A percentile compares a stretch with the other conserved stretches of the same genome.
Evolutionary conservation across 1,140 invertebrate genomes (phyloP).

Genomic region (Drosophila repleta): DNA sequence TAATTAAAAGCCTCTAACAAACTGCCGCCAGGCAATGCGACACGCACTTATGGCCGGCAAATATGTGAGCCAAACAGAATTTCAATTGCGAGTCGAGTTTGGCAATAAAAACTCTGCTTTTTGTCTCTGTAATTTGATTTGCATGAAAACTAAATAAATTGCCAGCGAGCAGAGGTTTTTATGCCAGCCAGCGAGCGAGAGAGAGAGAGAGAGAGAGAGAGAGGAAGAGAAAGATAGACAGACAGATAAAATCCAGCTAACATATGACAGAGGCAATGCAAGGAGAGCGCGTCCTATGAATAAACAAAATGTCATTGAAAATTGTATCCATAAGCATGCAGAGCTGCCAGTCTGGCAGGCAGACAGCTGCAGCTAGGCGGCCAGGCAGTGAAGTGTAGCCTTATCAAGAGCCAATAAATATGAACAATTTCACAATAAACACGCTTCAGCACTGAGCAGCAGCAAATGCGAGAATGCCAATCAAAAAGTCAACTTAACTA

Average conservation of each 20-base stretch:
- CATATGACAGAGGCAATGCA: slow-evolving; percentile 40
- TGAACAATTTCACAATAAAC: slow-evolving; percentile 57
- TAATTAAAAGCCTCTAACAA: slow-evolving; percentile 60
- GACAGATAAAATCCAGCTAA: slow-evolving; percentile 31
- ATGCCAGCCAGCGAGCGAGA: neutral
- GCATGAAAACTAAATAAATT: slow-evolving; percentile 75
- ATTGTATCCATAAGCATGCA: slow-evolving; percentile 20
- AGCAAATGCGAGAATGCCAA: slow-evolving; percentile 25
- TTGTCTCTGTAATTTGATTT: slow-evolving; percentile 66
- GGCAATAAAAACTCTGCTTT: slow-evolving; percentile 46
- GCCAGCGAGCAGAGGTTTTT: slow-evolving; percentile 33
- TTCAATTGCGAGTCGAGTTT: slow-evolving; percentile 39
- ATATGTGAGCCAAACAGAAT: slow-evolving; percentile 45
- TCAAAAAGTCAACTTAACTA: slow-evolving; percentile 16
- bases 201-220: neutral
- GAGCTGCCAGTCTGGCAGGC: slow-evolving; percentile 4
- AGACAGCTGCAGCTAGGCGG: neutral
- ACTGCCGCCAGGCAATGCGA: slow-evolving; percentile 22
- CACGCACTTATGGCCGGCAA: slow-evolving; percentile 32
- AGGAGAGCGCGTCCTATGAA: slow-evolving; percentile 39
- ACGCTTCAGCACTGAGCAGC: slow-evolving; percentile 23
- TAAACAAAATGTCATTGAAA: slow-evolving; percentile 63
- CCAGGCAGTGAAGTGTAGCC: slow-evolving; percentile 13
- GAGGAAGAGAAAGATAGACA: neutral
- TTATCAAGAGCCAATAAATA: slow-evolving; percentile 69